Base-by-base conservation (phyloP, 2,113 vertebrate genomes). In the Otolemur garnettii region DNA sequence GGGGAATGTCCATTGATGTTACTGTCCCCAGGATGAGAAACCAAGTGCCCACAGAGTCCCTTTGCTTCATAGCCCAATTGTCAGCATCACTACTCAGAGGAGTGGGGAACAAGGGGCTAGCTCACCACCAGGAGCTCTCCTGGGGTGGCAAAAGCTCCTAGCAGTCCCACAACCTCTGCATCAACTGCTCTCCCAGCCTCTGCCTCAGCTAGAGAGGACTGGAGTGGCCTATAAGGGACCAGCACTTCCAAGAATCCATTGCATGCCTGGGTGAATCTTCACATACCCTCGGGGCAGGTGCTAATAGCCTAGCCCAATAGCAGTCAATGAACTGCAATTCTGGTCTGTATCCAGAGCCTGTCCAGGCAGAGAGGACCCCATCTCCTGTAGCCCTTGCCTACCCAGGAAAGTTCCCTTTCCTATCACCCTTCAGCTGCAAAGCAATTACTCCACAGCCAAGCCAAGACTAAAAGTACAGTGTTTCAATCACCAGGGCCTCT, bases 251-350 rank as follows among this genome's bases (percentile, higher is more conserved):
- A 50, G 50, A 11, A 22, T 13, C 18, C 38, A 38, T 3, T 0
- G 15, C 28, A 26, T 7, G 53, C 50, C 50, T 17, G 88, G 72
- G 0, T 1, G 28, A 50, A 22, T 21, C 60, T 81, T 5, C 84
- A 80, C 33, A 86, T 26, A 2, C 6, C 18, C 30, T 9, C 7
- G 53, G 64, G 38, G 62, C 66, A 22, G 35, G 10, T 35, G 30
- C 50, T 38, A 26, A 82, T 0, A 59, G 28, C 69, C 79, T 21
- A 7, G 17, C 18, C 18, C 21, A 50, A 87, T 1, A 68, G 71
- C 0, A 1, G 38, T 1, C 18, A 45, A 17, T 1, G 24, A 30
- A 7, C 35, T 19, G 26, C 15, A 26, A 2, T 33, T 84, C 19
- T 1, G 33, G 30, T 28, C 50, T 68, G 53, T 24, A n/a, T 28